Percentiles rank a stretch among this genome's conserved stretches.
Conservation (phyloP, 2,888 invertebrate genomes). For the Cheilosia vulpina region DNA sequence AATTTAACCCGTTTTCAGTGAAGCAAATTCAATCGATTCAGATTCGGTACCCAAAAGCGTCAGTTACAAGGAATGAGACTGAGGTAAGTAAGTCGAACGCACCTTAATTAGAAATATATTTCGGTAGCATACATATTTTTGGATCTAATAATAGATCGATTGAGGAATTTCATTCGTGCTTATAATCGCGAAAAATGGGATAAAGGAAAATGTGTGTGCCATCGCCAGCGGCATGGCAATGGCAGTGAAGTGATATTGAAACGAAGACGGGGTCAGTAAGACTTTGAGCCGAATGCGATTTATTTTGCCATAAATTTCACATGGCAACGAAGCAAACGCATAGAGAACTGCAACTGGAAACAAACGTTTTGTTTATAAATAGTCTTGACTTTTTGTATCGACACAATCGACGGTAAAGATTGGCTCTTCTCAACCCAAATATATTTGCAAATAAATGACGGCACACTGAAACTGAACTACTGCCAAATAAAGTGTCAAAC, state of each 20-base stretch:
- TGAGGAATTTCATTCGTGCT: constrained; percentile 4
- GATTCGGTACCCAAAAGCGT: not conserved
- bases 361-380: constrained; percentile 34
- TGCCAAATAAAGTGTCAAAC: constrained; percentile 6
- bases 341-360: not conserved
- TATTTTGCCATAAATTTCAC: constrained; percentile 40
- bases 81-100: constrained; percentile 41
- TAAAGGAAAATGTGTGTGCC: not conserved
- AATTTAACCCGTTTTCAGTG: not conserved
- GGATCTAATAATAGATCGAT: constrained; percentile 25
- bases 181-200: not conserved
- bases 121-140: constrained; percentile 14
- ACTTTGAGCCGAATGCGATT: constrained; percentile 24
- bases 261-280: constrained; percentile 38
- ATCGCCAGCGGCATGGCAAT: not conserved
- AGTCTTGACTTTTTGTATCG: not conserved
- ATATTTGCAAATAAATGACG: not conserved
- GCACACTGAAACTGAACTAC: not conserved
- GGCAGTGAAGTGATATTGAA: constrained; percentile 45
- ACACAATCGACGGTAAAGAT: not conserved
- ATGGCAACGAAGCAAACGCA: constrained; percentile 32
- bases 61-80: not conserved
- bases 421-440: too few species aligned
- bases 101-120: constrained; percentile 33
- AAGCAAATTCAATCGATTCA: not conserved